These are phyloP conservation scores for Pithys albifrons DNA, from an alignment of 2,113 vertebrate species.

Conservation along the genomic window DNA sequence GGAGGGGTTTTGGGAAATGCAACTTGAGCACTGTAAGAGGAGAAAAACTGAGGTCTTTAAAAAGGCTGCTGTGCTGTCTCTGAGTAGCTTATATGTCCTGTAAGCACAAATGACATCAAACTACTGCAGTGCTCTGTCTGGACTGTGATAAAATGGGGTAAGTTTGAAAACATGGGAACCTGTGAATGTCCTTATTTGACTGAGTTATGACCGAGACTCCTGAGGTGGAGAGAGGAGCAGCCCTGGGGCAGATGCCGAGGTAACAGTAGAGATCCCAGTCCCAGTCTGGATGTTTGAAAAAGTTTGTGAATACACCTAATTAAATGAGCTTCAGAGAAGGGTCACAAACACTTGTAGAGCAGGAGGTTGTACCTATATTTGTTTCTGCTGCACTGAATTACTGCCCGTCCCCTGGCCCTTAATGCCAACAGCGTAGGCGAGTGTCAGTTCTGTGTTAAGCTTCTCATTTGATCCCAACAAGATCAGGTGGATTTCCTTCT, in stretches of 20 bases:
- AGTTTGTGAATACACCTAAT: background rate
- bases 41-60: background rate
- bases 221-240: background rate
- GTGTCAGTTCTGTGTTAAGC: background rate
- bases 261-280: background rate
- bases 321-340: background rate
- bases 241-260: background rate
- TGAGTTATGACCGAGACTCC: background rate
- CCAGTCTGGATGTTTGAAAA: background rate
- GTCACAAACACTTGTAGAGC: background rate
- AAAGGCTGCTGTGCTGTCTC: background rate
- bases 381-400: constrained; percentile 4
- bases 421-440: background rate
- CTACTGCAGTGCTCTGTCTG: background rate
- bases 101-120: background rate
- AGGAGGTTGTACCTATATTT: background rate
- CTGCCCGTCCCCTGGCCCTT: background rate
- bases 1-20: background rate
- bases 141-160: background rate
- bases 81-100: background rate
- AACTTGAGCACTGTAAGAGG: background rate
- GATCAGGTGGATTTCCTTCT: constrained; percentile 7
- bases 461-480: background rate
- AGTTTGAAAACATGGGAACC: background rate
- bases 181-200: background rate